Percentiles rank a stretch among this genome's conserved stretches.
These are phyloP conservation scores for Mythimna lalbum DNA, from an alignment of 2,888 invertebrate genomes.

Conservation along the genomic window DNA sequence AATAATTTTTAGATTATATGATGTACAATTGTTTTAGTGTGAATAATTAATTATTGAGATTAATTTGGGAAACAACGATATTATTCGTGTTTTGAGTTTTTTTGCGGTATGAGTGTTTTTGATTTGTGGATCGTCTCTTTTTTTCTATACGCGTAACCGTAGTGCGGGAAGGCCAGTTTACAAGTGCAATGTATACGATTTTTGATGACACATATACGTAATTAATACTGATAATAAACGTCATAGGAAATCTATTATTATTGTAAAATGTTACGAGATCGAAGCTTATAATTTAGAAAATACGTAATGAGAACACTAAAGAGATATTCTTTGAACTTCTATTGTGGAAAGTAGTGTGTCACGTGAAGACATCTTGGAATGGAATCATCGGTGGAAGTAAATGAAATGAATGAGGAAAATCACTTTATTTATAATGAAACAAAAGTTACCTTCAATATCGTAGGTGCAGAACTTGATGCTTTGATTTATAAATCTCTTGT, in stretches of 20 bases:
- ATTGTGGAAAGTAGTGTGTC: constrained; percentile 77
- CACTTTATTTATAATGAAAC: constrained; percentile 83
- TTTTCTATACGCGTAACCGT: constrained; percentile 75
- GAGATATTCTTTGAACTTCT: constrained; percentile 83
- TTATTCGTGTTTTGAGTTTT: constrained; percentile 75
- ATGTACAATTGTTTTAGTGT: constrained; percentile 91
- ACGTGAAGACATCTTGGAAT: constrained; percentile 77
- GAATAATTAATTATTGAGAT: constrained; percentile 88
- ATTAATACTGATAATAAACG: constrained; percentile 87
- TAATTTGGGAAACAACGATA: constrained; percentile 83
- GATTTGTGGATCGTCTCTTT: constrained; percentile 81
- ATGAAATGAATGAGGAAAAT: constrained; percentile 69
- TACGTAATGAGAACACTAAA: constrained; percentile 74
- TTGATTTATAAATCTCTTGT: constrained; percentile 75
- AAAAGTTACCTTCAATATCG: constrained; percentile 87
- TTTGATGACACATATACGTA: constrained; percentile 90
- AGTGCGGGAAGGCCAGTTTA: constrained; percentile 89
- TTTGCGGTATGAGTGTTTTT: constrained; percentile 80
- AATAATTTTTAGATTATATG: constrained; percentile 88
- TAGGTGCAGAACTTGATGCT: constrained; percentile 75
- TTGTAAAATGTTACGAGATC: constrained; percentile 87
- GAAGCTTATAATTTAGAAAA: constrained; percentile 84
- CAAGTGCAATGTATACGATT: constrained; percentile 91
- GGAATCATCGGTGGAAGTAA: constrained; percentile 67
- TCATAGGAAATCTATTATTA: constrained; percentile 87